These are phyloP conservation scores for Poecilus cupreus DNA, from an alignment of 2,888 invertebrate genomes.

Conservation along the genomic window DNA sequence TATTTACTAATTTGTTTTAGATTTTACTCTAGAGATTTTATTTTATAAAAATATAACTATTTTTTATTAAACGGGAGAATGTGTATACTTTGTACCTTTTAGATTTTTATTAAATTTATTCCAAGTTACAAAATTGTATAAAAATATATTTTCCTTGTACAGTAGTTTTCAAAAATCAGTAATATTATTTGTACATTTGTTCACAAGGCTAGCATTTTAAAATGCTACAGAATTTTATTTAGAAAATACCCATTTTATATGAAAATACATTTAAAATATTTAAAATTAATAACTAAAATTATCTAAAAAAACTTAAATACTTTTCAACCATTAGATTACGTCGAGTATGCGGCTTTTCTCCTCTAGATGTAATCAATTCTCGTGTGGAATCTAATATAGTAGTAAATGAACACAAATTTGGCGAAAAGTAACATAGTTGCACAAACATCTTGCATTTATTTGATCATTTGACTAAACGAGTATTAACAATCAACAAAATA, in stretches of 20 bases:
- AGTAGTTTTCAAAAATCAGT: background rate
- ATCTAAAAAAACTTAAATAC: constrained; percentile 17
- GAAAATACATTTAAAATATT: background rate
- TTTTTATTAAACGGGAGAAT: constrained; percentile 30
- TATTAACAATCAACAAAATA: constrained; percentile 51
- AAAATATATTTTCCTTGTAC: constrained; percentile 15
- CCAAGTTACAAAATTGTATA: constrained; percentile 27
- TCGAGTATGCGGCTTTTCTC: background rate
- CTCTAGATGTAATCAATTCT: background rate
- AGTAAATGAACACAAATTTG: constrained; percentile 22
- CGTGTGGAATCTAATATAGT: background rate
- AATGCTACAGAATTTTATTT: background rate
- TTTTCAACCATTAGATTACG: background rate
- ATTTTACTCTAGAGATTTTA: background rate
- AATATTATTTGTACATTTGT: background rate
- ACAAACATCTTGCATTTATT: background rate
- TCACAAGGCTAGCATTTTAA: background rate
- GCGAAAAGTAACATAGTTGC: background rate
- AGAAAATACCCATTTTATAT: constrained; percentile 4
- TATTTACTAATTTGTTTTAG: constrained; percentile 18
- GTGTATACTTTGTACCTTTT: constrained; percentile 23
- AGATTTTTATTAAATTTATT: constrained; percentile 27
- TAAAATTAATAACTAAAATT: constrained; percentile 23
- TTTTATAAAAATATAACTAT: constrained; percentile 39
- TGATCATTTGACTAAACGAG: background rate